phyloP scores from a whole-genome alignment of 2,888 invertebrate species.

The Scaptomyza polygonia region DNA sequence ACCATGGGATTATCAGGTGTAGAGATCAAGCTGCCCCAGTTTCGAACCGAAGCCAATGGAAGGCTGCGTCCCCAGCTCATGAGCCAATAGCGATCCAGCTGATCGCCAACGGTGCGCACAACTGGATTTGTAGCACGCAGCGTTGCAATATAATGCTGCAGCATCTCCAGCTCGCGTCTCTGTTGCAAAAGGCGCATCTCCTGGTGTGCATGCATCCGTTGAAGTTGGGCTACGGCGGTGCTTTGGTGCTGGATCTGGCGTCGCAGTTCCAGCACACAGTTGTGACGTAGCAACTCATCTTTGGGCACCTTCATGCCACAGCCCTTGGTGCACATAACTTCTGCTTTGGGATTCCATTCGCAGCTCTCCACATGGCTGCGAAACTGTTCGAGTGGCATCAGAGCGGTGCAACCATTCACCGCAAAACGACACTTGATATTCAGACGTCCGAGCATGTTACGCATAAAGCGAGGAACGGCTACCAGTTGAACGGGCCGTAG shows the following conservation, averaged over 20 bases:
- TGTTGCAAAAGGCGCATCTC: constrained; percentile 45
- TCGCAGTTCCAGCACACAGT: constrained; percentile 57
- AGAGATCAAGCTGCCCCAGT: constrained; percentile 64
- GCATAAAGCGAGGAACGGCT: constrained; percentile 60
- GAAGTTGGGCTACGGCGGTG: constrained; percentile 28
- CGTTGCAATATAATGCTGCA: constrained; percentile 60
- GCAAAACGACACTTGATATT: constrained; percentile 57
- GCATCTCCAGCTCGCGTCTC: constrained; percentile 59
- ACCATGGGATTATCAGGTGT: constrained; percentile 61
- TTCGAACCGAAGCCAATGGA: constrained; percentile 41
- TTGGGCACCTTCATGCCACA: constrained; percentile 52
- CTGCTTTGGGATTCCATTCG: constrained; percentile 45
- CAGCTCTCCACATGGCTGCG: constrained; percentile 44
- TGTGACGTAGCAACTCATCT: constrained; percentile 55
- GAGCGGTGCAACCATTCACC: constrained; percentile 36
- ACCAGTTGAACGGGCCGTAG: constrained; percentile 41
- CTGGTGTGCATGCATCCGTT: constrained; percentile 32
- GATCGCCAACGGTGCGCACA: constrained; percentile 60
- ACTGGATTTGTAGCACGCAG: constrained; percentile 58
- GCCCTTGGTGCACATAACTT: constrained; percentile 28
- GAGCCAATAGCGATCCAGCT: constrained; percentile 60
- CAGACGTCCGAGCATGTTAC: constrained; percentile 59
- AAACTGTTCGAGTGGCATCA: constrained; percentile 38
- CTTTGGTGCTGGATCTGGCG: constrained; percentile 36
- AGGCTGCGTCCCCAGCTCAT: constrained; percentile 57